Conservation (phyloP, 2,113 vertebrate species). For the Orthonyx spaldingii region DNA sequence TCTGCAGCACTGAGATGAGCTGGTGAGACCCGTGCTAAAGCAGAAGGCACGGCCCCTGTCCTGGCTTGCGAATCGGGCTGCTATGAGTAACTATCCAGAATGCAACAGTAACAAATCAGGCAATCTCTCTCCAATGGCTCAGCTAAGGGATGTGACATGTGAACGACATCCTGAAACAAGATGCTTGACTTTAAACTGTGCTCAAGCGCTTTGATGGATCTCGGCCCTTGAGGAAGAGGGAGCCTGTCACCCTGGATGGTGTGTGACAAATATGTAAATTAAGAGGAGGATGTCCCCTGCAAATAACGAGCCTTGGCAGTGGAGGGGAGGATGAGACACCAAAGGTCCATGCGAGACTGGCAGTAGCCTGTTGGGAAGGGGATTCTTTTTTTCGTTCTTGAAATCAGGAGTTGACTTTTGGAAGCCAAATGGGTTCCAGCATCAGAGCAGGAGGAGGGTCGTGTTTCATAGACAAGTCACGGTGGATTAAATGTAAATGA, state of each 20-base stretch:
- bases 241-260: not conserved
- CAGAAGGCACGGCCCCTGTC: not conserved
- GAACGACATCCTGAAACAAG: not conserved
- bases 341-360: rapidly evolving
- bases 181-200: not conserved
- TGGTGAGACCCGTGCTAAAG: not conserved
- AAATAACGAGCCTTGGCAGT: not conserved
- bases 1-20: not conserved
- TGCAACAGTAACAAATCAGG: not conserved
- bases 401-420: not conserved
- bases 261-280: not conserved
- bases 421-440: not conserved
- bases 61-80: not conserved
- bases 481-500: slow-evolving; percentile 28
- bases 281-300: not conserved
- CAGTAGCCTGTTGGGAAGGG: not conserved
- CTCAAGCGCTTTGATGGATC: not conserved
- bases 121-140: not conserved
- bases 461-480: not conserved
- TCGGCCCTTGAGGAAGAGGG: not conserved
- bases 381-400: not conserved
- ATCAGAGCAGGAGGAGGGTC: not conserved
- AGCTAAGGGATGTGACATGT: not conserved
- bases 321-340: not conserved
- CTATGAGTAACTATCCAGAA: not conserved